Base-by-base conservation (phyloP, 2,888 invertebrate genomes). In the Rambutsinella grinnellia region DNA sequence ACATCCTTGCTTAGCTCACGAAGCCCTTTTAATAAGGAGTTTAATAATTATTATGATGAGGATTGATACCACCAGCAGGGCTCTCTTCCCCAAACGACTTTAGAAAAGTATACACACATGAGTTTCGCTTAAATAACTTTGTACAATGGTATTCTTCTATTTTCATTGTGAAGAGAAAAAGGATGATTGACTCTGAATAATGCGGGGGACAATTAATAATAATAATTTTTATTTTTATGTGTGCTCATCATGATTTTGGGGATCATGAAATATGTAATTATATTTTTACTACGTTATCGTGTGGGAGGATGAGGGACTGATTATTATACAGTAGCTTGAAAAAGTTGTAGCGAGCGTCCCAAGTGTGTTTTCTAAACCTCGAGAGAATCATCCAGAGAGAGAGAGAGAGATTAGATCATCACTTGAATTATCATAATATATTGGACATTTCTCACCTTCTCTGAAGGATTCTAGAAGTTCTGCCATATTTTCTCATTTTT, bases 1-100 rank as follows among this genome's bases (percentile, higher is more conserved):
- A 15, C 21, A 56, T 56, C 56, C 56, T 56, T 56, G 56, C 27
- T 6, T 56, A 27, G 27, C 24, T 56, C 56, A 56, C 56, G 56
- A 56, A 17, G 17, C n/a, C 56, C 24, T 49, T 36, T 36, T 36
- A 36, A 36, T 36, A 36, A 36, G 36, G 36, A 13, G 6, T 36
- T 36, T n/a, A 8, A 13, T 36, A 36, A 36, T 36, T 36, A 36
- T 36, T 36, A 36, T 36, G 36, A 36, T 36, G 36, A 36, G 36
- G 36, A 36, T 13, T 36, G 36, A 36, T 36, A 36, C 5, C 36
- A 36, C 36, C 36, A 36, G 36, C 6, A 36, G 36, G 36, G 36
- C 36, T 13, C 36, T 36, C 13, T 13, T 36, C 13, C 36, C 13
- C 36, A 5, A 36, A 36, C 5, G 36, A 36, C 36, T 36, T 36